Conservation (phyloP, 2,113 vertebrate species). For the Oreochromis tanganicae region DNA sequence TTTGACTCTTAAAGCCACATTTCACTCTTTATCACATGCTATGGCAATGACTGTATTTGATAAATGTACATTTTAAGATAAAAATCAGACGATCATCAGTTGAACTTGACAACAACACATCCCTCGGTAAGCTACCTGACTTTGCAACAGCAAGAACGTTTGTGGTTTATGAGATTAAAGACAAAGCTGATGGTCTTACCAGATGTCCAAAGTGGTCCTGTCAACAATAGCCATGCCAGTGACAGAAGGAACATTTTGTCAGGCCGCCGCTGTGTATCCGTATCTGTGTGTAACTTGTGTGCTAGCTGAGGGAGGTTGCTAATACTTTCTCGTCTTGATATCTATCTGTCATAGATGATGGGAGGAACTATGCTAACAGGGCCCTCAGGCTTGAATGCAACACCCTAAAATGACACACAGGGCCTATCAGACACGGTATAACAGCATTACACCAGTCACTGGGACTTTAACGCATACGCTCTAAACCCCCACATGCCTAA, state of each 20-base stretch:
- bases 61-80: neutral
- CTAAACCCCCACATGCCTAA: neutral
- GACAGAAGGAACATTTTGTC: constrained; percentile 39
- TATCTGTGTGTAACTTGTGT: neutral
- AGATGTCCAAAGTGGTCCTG: constrained; percentile 3
- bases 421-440: constrained; percentile 48
- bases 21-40: neutral
- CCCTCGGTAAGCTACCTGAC: neutral
- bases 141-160: neutral
- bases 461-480: neutral
- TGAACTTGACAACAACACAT: neutral
- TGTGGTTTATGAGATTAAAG: neutral
- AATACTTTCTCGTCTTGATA: constrained; percentile 52
- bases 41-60: neutral
- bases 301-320: neutral
- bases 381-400: constrained; percentile 24
- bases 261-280: neutral
- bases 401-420: constrained; percentile 42
- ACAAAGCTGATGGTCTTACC: constrained; percentile 43
- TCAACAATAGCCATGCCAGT: constrained; percentile 30
- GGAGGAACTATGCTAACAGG: constrained; percentile 55
- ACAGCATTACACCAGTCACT: neutral
- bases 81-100: neutral
- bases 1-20: neutral
- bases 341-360: constrained; percentile 51